Evolutionary conservation across 2,888 invertebrate genomes (phyloP).

Genomic region (Malthinus seriepunctatus): DNA sequence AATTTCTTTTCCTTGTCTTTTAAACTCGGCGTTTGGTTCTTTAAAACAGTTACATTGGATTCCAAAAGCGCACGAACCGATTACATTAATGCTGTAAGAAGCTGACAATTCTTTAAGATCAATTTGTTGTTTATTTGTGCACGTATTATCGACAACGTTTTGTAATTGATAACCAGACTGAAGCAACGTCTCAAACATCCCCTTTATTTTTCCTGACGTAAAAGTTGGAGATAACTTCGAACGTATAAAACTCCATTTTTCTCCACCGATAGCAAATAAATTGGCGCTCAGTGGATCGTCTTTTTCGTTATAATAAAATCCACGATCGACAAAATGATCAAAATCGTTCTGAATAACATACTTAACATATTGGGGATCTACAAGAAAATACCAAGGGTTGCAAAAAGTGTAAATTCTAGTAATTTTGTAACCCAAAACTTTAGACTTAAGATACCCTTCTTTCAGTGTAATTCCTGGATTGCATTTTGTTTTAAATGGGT

Average conservation of each 20-base stretch:
- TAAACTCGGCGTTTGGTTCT: background rate
- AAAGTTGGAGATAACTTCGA: conserved; percentile 66
- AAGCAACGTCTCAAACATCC: conserved; percentile 62
- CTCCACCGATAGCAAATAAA: conserved; percentile 59
- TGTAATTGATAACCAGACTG: conserved; percentile 40
- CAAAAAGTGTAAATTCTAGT: background rate
- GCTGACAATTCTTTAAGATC: conserved; percentile 55
- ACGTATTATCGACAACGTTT: background rate
- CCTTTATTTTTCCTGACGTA: conserved; percentile 66
- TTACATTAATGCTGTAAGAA: conserved; percentile 61
- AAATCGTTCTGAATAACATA: conserved; percentile 63
- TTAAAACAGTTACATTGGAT: conserved; percentile 61
- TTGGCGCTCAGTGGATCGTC: conserved; percentile 62
- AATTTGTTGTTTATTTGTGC: conserved; percentile 9
- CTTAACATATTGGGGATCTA: conserved; percentile 40
- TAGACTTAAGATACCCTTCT: background rate
- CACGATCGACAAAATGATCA: conserved; percentile 63
- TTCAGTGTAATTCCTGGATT: conserved; percentile 7
- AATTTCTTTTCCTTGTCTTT: background rate
- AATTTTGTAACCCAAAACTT: background rate
- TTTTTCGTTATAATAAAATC: conserved; percentile 59
- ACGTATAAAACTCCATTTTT: conserved; percentile 64
- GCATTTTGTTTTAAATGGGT: conserved; percentile 7
- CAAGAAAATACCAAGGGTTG: background rate
- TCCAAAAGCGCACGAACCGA: conserved; percentile 62